A percentile compares a stretch with the other conserved stretches of the same genome.
phyloP scores from a whole-genome alignment of 2,113 vertebrate species.

The Hemichromis elongatus region DNA sequence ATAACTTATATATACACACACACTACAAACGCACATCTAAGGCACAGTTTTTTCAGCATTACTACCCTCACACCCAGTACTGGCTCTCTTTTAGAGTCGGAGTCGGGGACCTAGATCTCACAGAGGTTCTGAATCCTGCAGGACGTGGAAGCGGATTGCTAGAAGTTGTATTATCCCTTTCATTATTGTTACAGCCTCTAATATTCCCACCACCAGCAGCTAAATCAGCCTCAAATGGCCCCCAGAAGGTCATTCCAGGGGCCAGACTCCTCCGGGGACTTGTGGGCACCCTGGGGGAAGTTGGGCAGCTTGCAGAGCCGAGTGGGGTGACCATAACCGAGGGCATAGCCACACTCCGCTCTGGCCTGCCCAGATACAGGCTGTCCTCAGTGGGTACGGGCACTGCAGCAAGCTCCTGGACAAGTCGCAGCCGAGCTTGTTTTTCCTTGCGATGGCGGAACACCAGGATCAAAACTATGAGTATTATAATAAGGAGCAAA shows the following conservation, averaged over 20 bases:
- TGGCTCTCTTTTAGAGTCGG: constrained; percentile 76
- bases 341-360: constrained; percentile 75
- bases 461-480: constrained; percentile 70
- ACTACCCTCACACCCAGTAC: constrained; percentile 81
- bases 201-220: not conserved
- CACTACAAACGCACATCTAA: constrained; percentile 8
- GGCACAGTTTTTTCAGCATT: constrained; percentile 34
- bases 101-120: constrained; percentile 54
- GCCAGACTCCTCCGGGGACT: constrained; percentile 45
- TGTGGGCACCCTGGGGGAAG: constrained; percentile 37
- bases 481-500: constrained; percentile 73
- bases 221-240: constrained; percentile 68
- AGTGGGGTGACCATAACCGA: constrained; percentile 81
- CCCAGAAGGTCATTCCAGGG: constrained; percentile 63
- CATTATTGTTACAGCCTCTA: not conserved
- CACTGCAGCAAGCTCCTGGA: constrained; percentile 58
- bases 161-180: not conserved
- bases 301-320: constrained; percentile 33
- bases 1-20: not conserved
- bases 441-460: constrained; percentile 77
- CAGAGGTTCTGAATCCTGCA: not conserved
- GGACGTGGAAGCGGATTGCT: not conserved
- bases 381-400: constrained; percentile 23
- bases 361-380: constrained; percentile 44
- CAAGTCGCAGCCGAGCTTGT: constrained; percentile 48